These are phyloP conservation scores for Fulmarus glacialis DNA, from an alignment of 2,113 vertebrate genomes.

Conservation along the genomic window DNA sequence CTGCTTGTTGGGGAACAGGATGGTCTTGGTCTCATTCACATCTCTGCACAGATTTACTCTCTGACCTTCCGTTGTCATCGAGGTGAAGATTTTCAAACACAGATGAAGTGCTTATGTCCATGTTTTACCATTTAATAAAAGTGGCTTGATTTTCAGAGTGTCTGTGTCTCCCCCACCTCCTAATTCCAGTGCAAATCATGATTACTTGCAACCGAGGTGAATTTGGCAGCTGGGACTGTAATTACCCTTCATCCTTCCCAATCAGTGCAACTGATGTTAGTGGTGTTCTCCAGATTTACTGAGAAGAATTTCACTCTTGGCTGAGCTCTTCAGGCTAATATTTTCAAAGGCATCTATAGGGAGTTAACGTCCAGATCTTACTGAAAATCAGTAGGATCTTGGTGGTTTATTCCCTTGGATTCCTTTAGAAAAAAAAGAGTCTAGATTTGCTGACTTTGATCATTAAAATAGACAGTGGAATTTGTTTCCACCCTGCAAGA, in stretches of 20 bases:
- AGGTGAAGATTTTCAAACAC: neutral
- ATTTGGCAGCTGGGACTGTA: conserved; percentile 16
- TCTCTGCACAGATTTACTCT: neutral
- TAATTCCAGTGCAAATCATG: conserved; percentile 16
- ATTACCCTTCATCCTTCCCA: conserved; percentile 8
- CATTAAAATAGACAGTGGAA: neutral
- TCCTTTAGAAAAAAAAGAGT: neutral
- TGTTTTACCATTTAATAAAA: neutral
- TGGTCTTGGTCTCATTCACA: neutral
- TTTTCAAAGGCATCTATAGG: neutral
- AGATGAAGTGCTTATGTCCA: neutral
- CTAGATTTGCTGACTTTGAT: neutral
- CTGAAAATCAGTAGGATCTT: neutral
- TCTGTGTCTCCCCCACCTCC: neutral
- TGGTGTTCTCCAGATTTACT: neutral
- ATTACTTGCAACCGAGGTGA: neutral
- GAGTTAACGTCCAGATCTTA: neutral
- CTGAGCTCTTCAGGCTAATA: neutral
- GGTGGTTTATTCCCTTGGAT: neutral
- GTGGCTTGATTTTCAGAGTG: neutral
- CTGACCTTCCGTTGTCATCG: neutral
- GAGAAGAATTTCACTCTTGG: conserved; percentile 8
- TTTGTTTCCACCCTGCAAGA: neutral
- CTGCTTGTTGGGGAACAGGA: neutral
- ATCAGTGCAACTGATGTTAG: neutral